Conservation (phyloP, 2,888 invertebrate species). For the Coleophora deauratella region DNA sequence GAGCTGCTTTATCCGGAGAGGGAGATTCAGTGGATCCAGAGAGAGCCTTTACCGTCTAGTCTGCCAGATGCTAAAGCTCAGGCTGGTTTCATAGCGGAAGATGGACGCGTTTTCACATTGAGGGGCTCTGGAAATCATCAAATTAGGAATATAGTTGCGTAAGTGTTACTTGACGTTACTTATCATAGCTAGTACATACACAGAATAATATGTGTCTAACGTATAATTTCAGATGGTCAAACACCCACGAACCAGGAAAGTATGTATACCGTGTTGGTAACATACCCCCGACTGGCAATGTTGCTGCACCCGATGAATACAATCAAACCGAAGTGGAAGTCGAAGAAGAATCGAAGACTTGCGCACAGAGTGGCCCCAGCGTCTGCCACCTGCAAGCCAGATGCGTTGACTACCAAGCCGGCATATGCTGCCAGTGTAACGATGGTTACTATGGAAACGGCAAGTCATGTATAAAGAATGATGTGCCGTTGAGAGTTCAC, state of each 20-base stretch:
- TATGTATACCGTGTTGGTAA: constrained; percentile 92
- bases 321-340: constrained; percentile 54
- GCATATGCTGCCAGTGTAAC: constrained; percentile 93
- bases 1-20: constrained; percentile 90
- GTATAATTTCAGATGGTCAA: constrained; percentile 82
- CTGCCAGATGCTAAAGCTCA: constrained; percentile 93
- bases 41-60: constrained; percentile 82
- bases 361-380: constrained; percentile 78
- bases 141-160: constrained; percentile 86
- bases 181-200: background rate
- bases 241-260: constrained; percentile 87
- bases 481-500: constrained; percentile 88
- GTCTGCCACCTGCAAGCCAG: constrained; percentile 87
- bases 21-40: constrained; percentile 94
- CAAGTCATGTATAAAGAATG: constrained; percentile 87
- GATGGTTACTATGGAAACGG: constrained; percentile 95
- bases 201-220: background rate
- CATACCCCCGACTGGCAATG: constrained; percentile 73
- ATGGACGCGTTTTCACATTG: constrained; percentile 82
- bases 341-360: constrained; percentile 67
- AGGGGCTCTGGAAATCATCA: constrained; percentile 95
- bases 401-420: constrained; percentile 86
- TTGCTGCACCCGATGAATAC: constrained; percentile 79
- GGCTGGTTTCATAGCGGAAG: constrained; percentile 91
- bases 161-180: constrained; percentile 26